phyloP scores from a whole-genome alignment of 1,140 invertebrate genomes.

The Neocloeon triangulifer region DNA sequence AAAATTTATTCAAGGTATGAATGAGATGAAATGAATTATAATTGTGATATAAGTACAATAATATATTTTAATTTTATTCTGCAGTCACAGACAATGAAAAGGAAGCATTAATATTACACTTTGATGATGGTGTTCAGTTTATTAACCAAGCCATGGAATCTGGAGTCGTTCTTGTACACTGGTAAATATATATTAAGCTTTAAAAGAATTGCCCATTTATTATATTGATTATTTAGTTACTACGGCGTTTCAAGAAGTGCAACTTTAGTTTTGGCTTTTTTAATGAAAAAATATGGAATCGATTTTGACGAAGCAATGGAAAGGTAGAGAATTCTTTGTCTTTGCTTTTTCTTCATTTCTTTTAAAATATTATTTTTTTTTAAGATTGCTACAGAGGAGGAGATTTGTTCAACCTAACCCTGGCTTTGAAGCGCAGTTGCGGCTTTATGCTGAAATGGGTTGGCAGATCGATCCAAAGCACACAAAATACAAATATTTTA shows the following conservation, averaged over 20 bases:
- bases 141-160: slow-evolving; percentile 32
- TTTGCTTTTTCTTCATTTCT: not conserved
- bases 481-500: slow-evolving; percentile 50
- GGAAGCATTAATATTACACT: slow-evolving; percentile 55
- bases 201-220: slow-evolving; percentile 3
- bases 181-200: slow-evolving; percentile 21
- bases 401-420: slow-evolving; percentile 41
- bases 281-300: slow-evolving; percentile 60
- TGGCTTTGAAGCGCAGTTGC: slow-evolving; percentile 52
- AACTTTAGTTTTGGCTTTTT: slow-evolving; percentile 55
- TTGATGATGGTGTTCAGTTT: slow-evolving; percentile 48
- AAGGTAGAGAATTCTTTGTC: slow-evolving; percentile 11
- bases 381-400: slow-evolving; percentile 34
- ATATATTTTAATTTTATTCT: slow-evolving; percentile 11
- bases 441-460: slow-evolving; percentile 52
- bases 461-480: slow-evolving; percentile 42
- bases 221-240: slow-evolving; percentile 31
- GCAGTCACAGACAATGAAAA: slow-evolving; percentile 53
- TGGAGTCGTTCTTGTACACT: slow-evolving; percentile 51
- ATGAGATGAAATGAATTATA: no score
- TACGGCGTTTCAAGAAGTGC: slow-evolving; percentile 70
- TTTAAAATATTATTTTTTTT: slow-evolving; percentile 10
- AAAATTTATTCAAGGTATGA: slow-evolving; percentile 50
- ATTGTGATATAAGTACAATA: no score
- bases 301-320: slow-evolving; percentile 46